Evolutionary conservation across 2,113 vertebrate species (phyloP).

Genomic region (Numenius arquata): DNA sequence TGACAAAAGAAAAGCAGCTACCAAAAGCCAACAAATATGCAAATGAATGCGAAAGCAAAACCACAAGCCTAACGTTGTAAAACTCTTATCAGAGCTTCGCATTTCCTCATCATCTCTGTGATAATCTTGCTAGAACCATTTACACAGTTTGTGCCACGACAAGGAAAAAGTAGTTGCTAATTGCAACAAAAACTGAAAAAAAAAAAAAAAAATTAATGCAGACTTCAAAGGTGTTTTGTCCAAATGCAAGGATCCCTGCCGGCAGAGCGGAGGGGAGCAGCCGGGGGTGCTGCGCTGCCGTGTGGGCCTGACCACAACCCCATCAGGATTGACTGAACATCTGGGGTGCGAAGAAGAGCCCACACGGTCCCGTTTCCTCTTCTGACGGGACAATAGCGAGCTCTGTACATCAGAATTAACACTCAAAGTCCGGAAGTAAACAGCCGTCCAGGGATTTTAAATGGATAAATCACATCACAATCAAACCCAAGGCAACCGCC

Average conservation of each 20-base stretch:
- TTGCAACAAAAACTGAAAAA: not conserved
- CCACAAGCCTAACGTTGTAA: not conserved
- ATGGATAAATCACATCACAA: not conserved
- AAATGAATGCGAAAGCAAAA: not conserved
- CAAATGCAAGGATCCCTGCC: not conserved
- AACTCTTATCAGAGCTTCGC: not conserved
- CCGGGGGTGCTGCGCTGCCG: not conserved
- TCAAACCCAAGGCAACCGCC: not conserved
- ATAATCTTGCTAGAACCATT: not conserved
- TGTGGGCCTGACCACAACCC: not conserved
- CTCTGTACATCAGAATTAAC: not conserved
- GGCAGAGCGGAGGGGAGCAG: not conserved
- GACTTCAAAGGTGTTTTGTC: not conserved
- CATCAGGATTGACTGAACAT: not conserved
- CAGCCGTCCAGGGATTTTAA: not conserved
- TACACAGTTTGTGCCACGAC: not conserved
- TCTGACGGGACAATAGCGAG: not conserved
- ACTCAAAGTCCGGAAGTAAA: conserved; percentile 7
- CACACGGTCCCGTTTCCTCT: not conserved
- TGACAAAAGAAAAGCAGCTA: not conserved
- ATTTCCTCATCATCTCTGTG: not conserved
- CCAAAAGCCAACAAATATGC: not conserved
- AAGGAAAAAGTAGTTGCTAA: not conserved
- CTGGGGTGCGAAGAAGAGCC: not conserved
- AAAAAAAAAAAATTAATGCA: not conserved